These are phyloP conservation scores for Platalea minor DNA, from an alignment of 2,797 vertebrate species.

Conservation along the genomic window DNA sequence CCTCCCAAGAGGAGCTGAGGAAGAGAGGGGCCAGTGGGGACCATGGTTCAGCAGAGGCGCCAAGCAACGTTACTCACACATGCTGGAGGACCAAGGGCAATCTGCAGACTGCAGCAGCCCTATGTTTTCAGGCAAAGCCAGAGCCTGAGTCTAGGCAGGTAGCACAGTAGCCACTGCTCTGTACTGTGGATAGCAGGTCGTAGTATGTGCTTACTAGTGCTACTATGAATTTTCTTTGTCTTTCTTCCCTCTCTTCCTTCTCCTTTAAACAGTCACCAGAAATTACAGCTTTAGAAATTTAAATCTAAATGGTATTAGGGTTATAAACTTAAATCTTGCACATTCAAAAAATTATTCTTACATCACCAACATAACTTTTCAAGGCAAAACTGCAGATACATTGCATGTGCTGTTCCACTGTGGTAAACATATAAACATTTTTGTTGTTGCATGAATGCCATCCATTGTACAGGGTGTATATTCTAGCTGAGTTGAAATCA, in stretches of 20 bases:
- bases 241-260: background rate
- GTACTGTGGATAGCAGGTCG: background rate
- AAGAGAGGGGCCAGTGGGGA: background rate
- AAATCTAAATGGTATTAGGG: background rate
- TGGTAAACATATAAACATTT: background rate
- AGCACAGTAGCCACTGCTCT: background rate
- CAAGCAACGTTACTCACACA: rapidly evolving
- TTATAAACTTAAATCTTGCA: background rate
- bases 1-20: background rate
- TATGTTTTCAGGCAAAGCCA: background rate
- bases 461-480: background rate
- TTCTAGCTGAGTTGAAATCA: background rate
- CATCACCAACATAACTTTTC: background rate
- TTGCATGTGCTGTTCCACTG: background rate
- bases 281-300: background rate
- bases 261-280: background rate
- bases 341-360: background rate
- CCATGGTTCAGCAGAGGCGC: background rate
- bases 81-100: background rate
- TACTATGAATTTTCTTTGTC: background rate
- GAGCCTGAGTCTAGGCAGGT: background rate
- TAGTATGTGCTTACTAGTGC: background rate
- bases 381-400: background rate
- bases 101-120: background rate
- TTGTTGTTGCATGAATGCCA: background rate